Conservation (phyloP, 1,140 invertebrate genomes). For the Drosophila sp. region DNA sequence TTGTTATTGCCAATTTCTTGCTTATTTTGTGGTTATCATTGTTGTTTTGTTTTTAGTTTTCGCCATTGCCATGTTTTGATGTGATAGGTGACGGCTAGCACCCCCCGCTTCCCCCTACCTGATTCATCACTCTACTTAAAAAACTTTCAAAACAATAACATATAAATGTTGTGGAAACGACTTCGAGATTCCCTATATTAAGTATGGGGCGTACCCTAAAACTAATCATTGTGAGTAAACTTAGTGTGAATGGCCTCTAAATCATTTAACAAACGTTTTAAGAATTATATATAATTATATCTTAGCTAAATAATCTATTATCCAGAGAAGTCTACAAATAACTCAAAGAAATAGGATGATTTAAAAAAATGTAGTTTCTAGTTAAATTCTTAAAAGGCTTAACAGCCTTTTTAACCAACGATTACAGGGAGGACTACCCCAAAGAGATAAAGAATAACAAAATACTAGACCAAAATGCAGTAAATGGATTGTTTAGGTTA, state of each 20-base stretch:
- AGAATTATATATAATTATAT: too few species aligned
- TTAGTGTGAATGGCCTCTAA: too few species aligned
- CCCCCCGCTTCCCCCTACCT: not conserved
- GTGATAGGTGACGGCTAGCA: not conserved
- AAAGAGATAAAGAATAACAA: constrained; percentile 23
- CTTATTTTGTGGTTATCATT: constrained; percentile 13
- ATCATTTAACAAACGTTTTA: too few species aligned
- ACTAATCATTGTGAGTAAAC: too few species aligned
- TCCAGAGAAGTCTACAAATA: too few species aligned
- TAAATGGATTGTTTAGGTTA: constrained; percentile 22
- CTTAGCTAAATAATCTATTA: too few species aligned
- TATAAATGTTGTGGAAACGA: not conserved
- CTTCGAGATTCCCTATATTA: not conserved
- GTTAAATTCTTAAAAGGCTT: too few species aligned
- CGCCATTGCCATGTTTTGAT: not conserved
- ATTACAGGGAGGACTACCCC: constrained; percentile 16
- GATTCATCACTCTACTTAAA: constrained; percentile 4
- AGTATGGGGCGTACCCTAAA: too few species aligned
- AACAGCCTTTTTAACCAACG: too few species aligned
- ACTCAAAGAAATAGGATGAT: too few species aligned
- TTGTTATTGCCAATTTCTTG: constrained; percentile 40
- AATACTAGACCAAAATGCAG: constrained; percentile 47
- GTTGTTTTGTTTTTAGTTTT: constrained; percentile 13
- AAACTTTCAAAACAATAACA: constrained; percentile 9
- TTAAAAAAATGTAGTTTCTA: too few species aligned